These are phyloP conservation scores for Drosophila ochracea DNA, from an alignment of 2,888 invertebrate genomes.

Conservation along the genomic window DNA sequence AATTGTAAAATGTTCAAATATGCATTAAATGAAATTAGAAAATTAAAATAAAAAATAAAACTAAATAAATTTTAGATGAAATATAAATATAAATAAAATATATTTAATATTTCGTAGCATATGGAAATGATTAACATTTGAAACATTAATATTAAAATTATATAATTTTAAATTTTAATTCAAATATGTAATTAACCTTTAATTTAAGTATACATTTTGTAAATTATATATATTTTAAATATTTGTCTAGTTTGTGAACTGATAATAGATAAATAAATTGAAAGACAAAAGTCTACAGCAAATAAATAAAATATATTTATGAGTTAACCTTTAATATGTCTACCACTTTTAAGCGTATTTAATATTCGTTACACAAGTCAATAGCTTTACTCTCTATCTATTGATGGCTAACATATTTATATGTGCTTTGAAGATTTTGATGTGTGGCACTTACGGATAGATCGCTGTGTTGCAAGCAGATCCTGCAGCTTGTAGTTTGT, in stretches of 20 bases:
- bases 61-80: neutral
- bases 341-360: constrained; percentile 15
- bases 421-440: constrained; percentile 8
- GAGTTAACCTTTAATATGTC: neutral
- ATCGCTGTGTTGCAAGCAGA: constrained; percentile 17
- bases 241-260: rapidly evolving
- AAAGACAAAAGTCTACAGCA: neutral
- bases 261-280: neutral
- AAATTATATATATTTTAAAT: neutral
- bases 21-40: neutral
- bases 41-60: neutral
- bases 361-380: neutral
- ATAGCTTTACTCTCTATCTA: neutral
- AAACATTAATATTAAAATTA: neutral
- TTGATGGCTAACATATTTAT: neutral
- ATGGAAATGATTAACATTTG: neutral
- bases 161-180: neutral
- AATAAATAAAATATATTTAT: neutral
- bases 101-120: neutral
- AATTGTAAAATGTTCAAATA: neutral
- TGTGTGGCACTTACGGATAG: constrained; percentile 20
- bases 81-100: neutral
- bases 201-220: neutral
- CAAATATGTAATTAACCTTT: neutral
- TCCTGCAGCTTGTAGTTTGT: constrained; percentile 31